Evolutionary conservation across 2,797 vertebrate species (phyloP), one percentile per base, ranked within the genome.

Genomic region (Agapornis canus): DNA sequence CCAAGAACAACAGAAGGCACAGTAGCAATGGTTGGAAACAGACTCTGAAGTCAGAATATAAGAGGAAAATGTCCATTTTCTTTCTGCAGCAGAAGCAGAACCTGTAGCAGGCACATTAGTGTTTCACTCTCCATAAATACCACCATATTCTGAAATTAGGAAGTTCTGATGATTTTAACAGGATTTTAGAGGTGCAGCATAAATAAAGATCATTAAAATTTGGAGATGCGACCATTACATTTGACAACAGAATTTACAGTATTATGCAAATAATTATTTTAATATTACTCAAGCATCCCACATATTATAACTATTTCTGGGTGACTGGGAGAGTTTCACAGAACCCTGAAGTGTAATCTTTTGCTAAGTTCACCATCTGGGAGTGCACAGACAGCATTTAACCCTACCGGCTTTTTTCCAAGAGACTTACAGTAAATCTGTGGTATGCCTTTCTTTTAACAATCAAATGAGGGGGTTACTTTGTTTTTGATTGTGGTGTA

Each of bases 321-420:
- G 73, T 1, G 5, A 86, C 91, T 68, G 32, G 20, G 31, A 87
- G 57, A 70, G 77, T 61, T 95, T 94, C 77, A 86, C 70, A 86
- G 90, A 83, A 93, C 60, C 72, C 90, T 26, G 11, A 86, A 72
- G 80, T 25, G 70, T 27, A 90, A 95, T 92, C 85, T 90, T 87
- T 48, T 65, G 77, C 69, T 54, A 94, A 70, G 80, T 95, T 91
- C 23, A 63, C 91, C 93, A 96, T 95, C 91, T 92, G 93, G 90
- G 73, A 94, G 47, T 29, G 51, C 69, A 85, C 60, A 96, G 82
- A 92, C 76, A 95, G 43, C 7, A 23, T 39, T 94, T 94, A 86
- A 91, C 81, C 80, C 82, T 39, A 18, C 43, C 90, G 91, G 94
- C 76, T 86, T 94, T 90, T 86, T 86, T 92, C 93, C 94, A 95